Evolutionary conservation across 2,113 vertebrate species (phyloP).

Genomic region (Cervus canadensis): DNA sequence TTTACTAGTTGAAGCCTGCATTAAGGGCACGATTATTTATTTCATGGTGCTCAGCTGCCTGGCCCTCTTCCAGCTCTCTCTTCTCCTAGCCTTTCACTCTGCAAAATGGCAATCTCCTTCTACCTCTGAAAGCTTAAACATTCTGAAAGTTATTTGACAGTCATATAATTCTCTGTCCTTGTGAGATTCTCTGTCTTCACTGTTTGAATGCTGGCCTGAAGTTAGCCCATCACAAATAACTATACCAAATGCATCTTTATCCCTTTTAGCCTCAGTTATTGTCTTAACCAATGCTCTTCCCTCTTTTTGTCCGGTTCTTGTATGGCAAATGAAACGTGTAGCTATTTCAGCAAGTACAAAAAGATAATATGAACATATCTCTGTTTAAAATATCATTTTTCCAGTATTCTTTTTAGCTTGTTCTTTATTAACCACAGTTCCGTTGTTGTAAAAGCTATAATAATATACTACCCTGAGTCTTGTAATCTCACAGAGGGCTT

Average conservation of each 20-base stretch:
- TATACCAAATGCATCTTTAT: not conserved
- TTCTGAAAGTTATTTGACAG: not conserved
- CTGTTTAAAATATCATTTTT: conserved; percentile 56
- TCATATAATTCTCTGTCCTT: not conserved
- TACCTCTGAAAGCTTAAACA: not conserved
- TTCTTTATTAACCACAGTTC: conserved; percentile 63
- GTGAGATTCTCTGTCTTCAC: not conserved
- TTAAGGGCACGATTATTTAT: conserved; percentile 35
- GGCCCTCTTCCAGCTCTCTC: conserved; percentile 23
- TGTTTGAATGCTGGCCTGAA: not conserved
- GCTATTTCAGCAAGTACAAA: not conserved
- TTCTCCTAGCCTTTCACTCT: not conserved
- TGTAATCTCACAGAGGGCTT: conserved; percentile 16
- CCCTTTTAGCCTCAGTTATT: not conserved
- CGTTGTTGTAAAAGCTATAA: conserved; percentile 14
- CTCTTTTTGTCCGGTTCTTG: not conserved
- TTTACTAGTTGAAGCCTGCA: conserved; percentile 44
- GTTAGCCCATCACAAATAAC: not conserved
- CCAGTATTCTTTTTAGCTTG: not conserved
- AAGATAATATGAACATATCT: conserved; percentile 19
- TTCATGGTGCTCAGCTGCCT: not conserved
- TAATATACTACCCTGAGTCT: not conserved
- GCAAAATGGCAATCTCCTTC: conserved; percentile 27
- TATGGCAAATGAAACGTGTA: conserved; percentile 26
- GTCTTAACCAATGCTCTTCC: not conserved